phyloP scores from a whole-genome alignment of 2,888 invertebrate genomes.

The Pasiphila rectangulata region DNA sequence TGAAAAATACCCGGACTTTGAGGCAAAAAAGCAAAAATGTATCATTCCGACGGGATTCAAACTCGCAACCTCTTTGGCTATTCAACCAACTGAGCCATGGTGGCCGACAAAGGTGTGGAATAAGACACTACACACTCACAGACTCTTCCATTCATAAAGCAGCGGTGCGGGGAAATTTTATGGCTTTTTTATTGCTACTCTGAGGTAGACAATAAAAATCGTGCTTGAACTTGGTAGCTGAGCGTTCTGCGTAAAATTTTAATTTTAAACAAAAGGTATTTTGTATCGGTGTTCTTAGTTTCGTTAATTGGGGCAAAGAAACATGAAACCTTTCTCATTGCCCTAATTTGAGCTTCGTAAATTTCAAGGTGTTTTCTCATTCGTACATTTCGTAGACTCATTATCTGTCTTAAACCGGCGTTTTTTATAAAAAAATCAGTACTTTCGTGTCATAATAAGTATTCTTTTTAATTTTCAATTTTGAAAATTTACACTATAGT shows the following conservation, averaged over 20 bases:
- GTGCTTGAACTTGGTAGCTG: slow-evolving; percentile 4
- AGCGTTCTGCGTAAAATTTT: not conserved
- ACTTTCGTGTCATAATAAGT: no score
- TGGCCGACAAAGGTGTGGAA: no score
- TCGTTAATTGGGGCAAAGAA: slow-evolving; percentile 26
- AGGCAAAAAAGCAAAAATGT: no score
- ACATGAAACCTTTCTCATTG: slow-evolving; percentile 27
- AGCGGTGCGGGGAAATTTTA: slow-evolving; percentile 1
- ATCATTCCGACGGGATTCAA: no score
- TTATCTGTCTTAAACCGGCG: slow-evolving; percentile 32
- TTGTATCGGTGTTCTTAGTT: slow-evolving; percentile 18
- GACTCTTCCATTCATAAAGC: slow-evolving; percentile 6
- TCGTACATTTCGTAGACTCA: slow-evolving; percentile 34
- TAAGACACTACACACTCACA: not conserved
- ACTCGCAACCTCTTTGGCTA: no score
- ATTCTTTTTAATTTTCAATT: no score
- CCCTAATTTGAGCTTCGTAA: slow-evolving; percentile 40
- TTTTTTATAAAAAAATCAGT: slow-evolving; percentile 1
- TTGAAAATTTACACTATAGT: no score
- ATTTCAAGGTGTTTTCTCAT: slow-evolving; percentile 45
- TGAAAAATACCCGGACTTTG: no score
- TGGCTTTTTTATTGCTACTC: slow-evolving; percentile 12
- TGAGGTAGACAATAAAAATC: slow-evolving; percentile 9
- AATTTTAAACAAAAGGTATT: not conserved
- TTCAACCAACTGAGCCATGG: no score